Percentiles rank a stretch among this genome's conserved stretches.
These are phyloP conservation scores for Nothoprocta perdicaria DNA, from an alignment of 2,113 vertebrate genomes.

Conservation along the genomic window DNA sequence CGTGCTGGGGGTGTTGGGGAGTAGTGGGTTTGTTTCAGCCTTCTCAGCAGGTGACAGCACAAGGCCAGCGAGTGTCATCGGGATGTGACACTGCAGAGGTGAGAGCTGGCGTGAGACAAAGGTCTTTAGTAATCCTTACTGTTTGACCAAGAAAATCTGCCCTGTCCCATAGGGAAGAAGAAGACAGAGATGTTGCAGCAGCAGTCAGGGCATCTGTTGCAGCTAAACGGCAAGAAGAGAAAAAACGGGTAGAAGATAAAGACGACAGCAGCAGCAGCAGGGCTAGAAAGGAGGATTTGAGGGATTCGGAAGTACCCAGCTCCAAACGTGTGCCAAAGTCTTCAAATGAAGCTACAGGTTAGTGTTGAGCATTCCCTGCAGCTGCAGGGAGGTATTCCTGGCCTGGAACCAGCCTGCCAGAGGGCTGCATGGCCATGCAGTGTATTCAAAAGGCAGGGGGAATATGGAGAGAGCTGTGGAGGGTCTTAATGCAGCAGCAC, in stretches of 20 bases:
- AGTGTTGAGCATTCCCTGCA: neutral
- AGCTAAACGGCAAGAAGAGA: conserved; percentile 83
- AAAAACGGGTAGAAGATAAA: conserved; percentile 79
- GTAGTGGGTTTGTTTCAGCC: neutral
- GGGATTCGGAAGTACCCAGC: conserved; percentile 69
- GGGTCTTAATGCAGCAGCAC: neutral
- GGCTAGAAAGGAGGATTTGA: conserved; percentile 80
- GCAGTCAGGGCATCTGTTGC: conserved; percentile 89
- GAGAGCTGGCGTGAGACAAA: neutral
- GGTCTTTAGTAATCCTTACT: fast-evolving
- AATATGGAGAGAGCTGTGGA: neutral
- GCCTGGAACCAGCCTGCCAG: neutral
- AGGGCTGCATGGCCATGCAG: fast-evolving
- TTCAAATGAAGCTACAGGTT: conserved; percentile 80
- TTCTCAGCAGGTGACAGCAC: conserved; percentile 57
- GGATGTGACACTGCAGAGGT: neutral
- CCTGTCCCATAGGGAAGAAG: conserved; percentile 86
- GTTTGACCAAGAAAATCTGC: neutral
- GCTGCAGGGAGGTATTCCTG: neutral
- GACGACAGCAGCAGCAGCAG: conserved; percentile 73
- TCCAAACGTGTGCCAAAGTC: conserved; percentile 72
- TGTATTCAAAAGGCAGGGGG: neutral
- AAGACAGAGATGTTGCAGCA: conserved; percentile 90
- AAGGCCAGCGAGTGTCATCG: neutral
- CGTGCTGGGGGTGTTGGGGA: too few relatives aligned